Conservation (phyloP, 64 coral and sea anemone genomes). For the Actinia tenebrosa region DNA sequence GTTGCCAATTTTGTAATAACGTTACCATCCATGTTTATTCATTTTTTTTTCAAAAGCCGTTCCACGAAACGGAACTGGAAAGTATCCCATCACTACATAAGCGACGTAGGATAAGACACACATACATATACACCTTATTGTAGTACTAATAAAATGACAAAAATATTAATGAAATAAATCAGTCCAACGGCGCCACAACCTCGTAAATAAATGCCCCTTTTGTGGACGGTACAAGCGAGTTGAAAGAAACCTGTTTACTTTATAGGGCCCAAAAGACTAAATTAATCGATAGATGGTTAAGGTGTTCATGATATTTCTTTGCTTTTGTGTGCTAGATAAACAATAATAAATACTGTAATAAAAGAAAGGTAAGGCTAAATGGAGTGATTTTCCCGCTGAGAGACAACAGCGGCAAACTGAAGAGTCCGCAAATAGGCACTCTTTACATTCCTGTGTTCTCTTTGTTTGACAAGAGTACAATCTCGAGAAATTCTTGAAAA, state of each 20-base stretch:
- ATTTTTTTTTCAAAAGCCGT: slow-evolving; percentile 14
- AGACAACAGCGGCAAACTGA: slow-evolving; percentile 25
- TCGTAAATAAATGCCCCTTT: slow-evolving; percentile 59
- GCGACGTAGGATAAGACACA: neutral
- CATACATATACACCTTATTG: slow-evolving; percentile 13
- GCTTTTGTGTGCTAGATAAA: slow-evolving; percentile 86
- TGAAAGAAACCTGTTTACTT: slow-evolving; percentile 67
- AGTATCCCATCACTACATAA: neutral
- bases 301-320: slow-evolving; percentile 70
- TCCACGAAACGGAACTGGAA: slow-evolving; percentile 2
- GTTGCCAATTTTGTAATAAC: slow-evolving; percentile 12
- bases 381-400: slow-evolving; percentile 6
- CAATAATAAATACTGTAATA: slow-evolving; percentile 58
- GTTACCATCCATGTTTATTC: neutral
- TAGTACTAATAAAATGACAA: slow-evolving; percentile 69
- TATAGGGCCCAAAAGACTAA: slow-evolving; percentile 54
- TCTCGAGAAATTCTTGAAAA: neutral
- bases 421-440: slow-evolving; percentile 7
- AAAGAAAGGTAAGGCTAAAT: slow-evolving; percentile 5
- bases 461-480: slow-evolving; percentile 8
- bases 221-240: slow-evolving; percentile 54
- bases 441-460: slow-evolving; percentile 33
- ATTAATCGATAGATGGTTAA: slow-evolving; percentile 87
- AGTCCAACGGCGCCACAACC: slow-evolving; percentile 48
- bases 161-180: slow-evolving; percentile 64